phyloP scores from a whole-genome alignment of 2,888 invertebrate species.

The Ophion obscuratus region DNA sequence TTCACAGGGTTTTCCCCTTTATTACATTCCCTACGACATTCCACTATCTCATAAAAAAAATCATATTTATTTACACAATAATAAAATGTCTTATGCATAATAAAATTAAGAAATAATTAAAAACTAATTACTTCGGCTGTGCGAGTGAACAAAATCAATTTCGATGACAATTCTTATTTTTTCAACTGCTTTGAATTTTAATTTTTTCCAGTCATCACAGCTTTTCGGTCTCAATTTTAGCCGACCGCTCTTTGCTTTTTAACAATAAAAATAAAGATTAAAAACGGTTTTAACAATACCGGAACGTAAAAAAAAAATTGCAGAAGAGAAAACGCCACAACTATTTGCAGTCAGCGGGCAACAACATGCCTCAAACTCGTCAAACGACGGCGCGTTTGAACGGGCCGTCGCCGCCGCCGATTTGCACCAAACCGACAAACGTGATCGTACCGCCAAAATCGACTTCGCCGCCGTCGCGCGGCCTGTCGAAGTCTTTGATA shows the following conservation, averaged over 20 bases:
- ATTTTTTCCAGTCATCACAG: not conserved
- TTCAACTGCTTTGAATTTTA: not conserved
- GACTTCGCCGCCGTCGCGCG: slow-evolving; percentile 72
- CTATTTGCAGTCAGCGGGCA: slow-evolving; percentile 84
- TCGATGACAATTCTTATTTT: not conserved
- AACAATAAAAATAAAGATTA: not conserved
- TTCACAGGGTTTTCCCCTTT: no score
- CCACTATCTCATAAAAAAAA: no score
- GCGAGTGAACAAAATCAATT: no score
- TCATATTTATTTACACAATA: no score
- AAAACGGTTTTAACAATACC: not conserved
- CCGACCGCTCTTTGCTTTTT: not conserved
- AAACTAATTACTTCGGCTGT: no score
- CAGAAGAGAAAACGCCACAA: slow-evolving; percentile 85
- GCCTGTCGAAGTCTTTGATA: slow-evolving; percentile 74
- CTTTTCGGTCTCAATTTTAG: not conserved
- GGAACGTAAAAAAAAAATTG: slow-evolving; percentile 63
- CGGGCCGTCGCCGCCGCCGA: slow-evolving; percentile 80
- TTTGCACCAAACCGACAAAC: slow-evolving; percentile 38
- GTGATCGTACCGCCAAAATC: slow-evolving; percentile 73
- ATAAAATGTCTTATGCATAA: no score
- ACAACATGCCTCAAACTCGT: slow-evolving; percentile 84
- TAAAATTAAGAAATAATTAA: no score
- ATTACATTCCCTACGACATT: no score
- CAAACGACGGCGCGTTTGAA: slow-evolving; percentile 82